phyloP scores from a whole-genome alignment of 2,797 vertebrate genomes.

The Glyptemys insculpta region DNA sequence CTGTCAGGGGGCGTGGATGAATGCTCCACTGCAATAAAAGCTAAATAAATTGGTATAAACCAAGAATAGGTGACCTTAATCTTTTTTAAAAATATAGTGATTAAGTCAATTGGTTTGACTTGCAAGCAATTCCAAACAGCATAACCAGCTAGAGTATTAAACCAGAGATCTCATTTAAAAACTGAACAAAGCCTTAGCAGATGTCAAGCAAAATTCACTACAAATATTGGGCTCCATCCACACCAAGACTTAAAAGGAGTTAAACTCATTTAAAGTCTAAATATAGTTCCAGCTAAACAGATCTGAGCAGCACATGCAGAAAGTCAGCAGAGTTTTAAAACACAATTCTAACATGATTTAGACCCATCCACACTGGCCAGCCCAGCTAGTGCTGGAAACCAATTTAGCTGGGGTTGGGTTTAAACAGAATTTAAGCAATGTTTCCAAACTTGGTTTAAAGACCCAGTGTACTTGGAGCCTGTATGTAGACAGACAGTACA shows the following conservation, averaged over 20 bases:
- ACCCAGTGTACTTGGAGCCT: neutral
- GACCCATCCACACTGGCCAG: neutral
- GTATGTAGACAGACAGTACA: neutral
- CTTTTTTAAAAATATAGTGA: neutral
- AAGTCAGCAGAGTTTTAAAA: accelerated
- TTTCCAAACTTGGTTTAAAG: neutral
- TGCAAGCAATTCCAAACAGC: neutral
- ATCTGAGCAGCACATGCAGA: neutral
- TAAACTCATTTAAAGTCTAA: neutral
- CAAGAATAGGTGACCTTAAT: neutral
- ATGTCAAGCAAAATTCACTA: neutral
- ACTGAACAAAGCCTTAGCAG: neutral
- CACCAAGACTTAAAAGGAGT: neutral
- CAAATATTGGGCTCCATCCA: neutral
- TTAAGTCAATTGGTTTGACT: neutral
- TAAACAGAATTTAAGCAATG: neutral
- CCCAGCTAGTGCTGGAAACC: neutral
- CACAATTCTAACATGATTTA: neutral
- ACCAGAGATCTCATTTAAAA: neutral
- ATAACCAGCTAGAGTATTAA: neutral
- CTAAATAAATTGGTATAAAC: neutral
- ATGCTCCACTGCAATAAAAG: neutral
- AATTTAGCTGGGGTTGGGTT: neutral
- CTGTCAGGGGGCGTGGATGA: neutral
- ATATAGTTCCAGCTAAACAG: neutral